Base-by-base conservation (phyloP, 1,140 invertebrate species). In the Caenorhabditis remanei region DNA sequence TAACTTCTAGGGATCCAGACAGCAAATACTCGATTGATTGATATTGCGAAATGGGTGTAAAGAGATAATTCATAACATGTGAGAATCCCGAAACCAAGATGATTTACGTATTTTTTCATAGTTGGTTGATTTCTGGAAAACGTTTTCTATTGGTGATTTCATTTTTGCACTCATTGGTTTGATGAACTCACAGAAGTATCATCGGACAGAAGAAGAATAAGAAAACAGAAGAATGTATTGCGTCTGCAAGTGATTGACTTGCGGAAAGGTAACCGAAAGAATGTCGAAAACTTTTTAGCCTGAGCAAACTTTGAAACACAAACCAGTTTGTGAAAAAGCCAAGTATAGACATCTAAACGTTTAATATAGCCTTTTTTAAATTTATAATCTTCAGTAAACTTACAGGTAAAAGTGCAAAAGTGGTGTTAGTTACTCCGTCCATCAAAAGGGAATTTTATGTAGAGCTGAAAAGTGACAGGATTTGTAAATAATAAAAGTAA, bases 21-120 rank as follows among this genome's bases (percentile, higher is more conserved):
- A n/a, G 65, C 65, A 4, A 11, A 43, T 7, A 71, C 11, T n/a
- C 65, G 11, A 46, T 71, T 71, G 41, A 71, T 4, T n/a, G 65
- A 43, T 16, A 71, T 71, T 71, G 65, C 65, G 14, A 71, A 16
- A 71, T 71, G 65, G 6, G 65, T 71, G 41, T 43, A 71, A 13
- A 71, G 11, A 43, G 65, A 71, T 71, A 71, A 46, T 46, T 71
- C 65, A n/a, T 71, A 71, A 46, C 65, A 71, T 19, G 16, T 19
- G 16, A 71, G 9, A 19, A 46, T 46, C 4, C 16, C 19, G 40
- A 71, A 71, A 71, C 65, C 65, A 16, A 71, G 65, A 16, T 19
- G 41, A 19, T 43, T 43, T 32, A 14, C 40, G 11, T 46, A 14
- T 46, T 16, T 4, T 46, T 43, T 16, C 16, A 71, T 8, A 19